Evolutionary conservation across 2,888 invertebrate genomes (phyloP).

Genomic region (Tortrix viridana): DNA sequence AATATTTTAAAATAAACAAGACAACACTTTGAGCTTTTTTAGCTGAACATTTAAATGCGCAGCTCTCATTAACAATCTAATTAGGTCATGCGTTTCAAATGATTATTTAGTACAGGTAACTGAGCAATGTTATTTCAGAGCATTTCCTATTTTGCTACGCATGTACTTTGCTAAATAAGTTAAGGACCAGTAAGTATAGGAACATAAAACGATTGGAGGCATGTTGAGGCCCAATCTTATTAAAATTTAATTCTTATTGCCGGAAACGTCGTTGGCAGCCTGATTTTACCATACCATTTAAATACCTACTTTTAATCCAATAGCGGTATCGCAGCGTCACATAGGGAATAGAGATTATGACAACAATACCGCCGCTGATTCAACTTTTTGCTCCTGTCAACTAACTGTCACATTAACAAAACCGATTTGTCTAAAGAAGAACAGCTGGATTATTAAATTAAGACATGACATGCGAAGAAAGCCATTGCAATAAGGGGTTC

Average conservation of each 20-base stretch:
- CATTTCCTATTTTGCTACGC: too few species aligned
- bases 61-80: too few species aligned
- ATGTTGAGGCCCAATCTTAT: too few species aligned
- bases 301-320: conserved; percentile 69
- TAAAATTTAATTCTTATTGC: not conserved
- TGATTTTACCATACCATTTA: conserved; percentile 40
- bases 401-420: conserved; percentile 77
- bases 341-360: conserved; percentile 55
- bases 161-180: too few species aligned
- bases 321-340: conserved; percentile 46
- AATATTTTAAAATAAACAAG: too few species aligned
- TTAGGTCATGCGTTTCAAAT: too few species aligned
- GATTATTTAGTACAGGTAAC: too few species aligned
- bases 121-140: too few species aligned
- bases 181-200: too few species aligned
- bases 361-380: conserved; percentile 58
- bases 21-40: too few species aligned
- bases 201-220: too few species aligned
- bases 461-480: conserved; percentile 53
- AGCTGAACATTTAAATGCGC: too few species aligned
- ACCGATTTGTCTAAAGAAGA: conserved; percentile 61
- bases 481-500: conserved; percentile 60
- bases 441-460: conserved; percentile 71
- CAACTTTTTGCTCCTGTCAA: conserved; percentile 66
- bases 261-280: conserved; percentile 38